Evolutionary conservation across 2,888 invertebrate genomes (phyloP).

Genomic region (Dromius quadrimaculatus): DNA sequence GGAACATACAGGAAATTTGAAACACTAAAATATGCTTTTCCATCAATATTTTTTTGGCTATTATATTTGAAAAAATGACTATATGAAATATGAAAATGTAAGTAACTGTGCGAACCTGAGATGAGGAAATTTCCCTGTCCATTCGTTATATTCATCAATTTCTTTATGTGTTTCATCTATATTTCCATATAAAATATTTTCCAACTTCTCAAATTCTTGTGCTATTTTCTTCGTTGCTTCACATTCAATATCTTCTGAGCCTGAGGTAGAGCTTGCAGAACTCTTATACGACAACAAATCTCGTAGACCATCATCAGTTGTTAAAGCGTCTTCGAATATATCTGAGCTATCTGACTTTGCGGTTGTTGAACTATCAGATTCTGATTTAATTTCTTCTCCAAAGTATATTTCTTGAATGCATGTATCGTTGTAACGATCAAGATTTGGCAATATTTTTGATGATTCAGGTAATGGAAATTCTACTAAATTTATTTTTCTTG

Average conservation of each 20-base stretch:
- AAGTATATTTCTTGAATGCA: constrained; percentile 44
- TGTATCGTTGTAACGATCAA: not conserved
- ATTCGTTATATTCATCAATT: constrained; percentile 72
- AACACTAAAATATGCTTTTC: no score
- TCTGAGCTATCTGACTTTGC: constrained; percentile 22
- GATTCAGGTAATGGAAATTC: constrained; percentile 41
- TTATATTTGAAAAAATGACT: not conserved
- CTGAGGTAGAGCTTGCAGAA: constrained; percentile 65
- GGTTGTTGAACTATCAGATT: constrained; percentile 7
- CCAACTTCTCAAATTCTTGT: constrained; percentile 71
- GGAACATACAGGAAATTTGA: no score
- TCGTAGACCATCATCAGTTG: constrained; percentile 29
- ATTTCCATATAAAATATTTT: constrained; percentile 70
- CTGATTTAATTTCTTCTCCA: constrained; percentile 24
- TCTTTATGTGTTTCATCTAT: constrained; percentile 68
- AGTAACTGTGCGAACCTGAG: constrained; percentile 65
- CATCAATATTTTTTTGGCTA: no score
- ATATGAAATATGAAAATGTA: not conserved
- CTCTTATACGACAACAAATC: constrained; percentile 33
- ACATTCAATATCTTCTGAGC: constrained; percentile 70
- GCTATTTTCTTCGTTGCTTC: constrained; percentile 69
- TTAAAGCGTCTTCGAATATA: not conserved
- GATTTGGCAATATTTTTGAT: constrained; percentile 25
- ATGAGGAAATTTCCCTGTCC: constrained; percentile 72
- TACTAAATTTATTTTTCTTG: constrained; percentile 39